These are phyloP conservation scores for Falcunculus frontatus DNA, from an alignment of 2,113 vertebrate genomes.

Conservation along the genomic window DNA sequence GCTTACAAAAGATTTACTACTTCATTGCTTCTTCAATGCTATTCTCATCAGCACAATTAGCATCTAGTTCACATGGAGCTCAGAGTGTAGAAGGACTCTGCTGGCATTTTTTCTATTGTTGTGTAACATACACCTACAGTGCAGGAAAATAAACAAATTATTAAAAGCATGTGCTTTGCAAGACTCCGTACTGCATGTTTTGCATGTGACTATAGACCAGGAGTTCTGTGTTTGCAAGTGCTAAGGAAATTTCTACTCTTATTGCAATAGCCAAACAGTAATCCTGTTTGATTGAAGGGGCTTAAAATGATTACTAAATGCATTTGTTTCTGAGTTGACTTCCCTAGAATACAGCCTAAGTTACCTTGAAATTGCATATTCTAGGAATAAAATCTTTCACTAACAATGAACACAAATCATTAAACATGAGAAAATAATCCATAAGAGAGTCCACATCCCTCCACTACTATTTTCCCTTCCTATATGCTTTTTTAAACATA, in stretches of 20 bases:
- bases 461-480: not conserved
- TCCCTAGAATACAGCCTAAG: not conserved
- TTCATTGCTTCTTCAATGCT: not conserved
- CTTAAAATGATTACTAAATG: conserved; percentile 46
- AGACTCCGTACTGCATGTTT: not conserved
- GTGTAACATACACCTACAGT: conserved; percentile 13
- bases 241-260: conserved; percentile 28
- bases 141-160: conserved; percentile 4
- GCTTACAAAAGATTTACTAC: not conserved
- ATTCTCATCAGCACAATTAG: not conserved
- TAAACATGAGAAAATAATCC: not conserved
- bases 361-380: not conserved
- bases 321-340: not conserved
- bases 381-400: not conserved
- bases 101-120: not conserved
- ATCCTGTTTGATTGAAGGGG: conserved; percentile 47
- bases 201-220: not conserved
- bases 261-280: not conserved
- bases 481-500: not conserved
- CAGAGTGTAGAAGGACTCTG: not conserved
- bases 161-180: not conserved
- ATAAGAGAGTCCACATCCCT: not conserved
- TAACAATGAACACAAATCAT: not conserved
- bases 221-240: not conserved
- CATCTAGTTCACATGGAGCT: not conserved